Evolutionary conservation across 2,797 vertebrate species (phyloP), one percentile per base, ranked within the genome.

Genomic region (Champsocephalus gunnari): DNA sequence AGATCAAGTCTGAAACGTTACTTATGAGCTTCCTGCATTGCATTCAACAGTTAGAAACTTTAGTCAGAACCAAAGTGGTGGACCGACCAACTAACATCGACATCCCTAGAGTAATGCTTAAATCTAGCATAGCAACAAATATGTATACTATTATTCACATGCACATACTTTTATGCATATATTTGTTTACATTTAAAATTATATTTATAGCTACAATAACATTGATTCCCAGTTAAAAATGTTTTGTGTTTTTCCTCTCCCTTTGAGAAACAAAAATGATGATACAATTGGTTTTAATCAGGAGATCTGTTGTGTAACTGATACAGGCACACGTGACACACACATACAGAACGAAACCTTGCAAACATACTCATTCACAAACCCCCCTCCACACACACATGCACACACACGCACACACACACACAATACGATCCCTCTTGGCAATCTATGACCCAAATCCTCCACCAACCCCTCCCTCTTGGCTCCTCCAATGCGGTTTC

Each of bases 371-470:
- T 73, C 56, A 72, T 82, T 72, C 59, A 81, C 45, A 85, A 19
- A 66, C 67, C 21, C 63, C 21, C 63, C 24, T 11, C 71, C 24
- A 48, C 38, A 32, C 14, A 53, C 38, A 54, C 62, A 59, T 48
- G 65, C 43, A 65, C 41, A 59, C 19, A 19, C 19, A 19, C 19
- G 19, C 54, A 57, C 53, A 67, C 71, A 66, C 73, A 83, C 21
- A 21, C 21, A 21, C 21, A 21, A 21, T 21, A 80, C 54, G 54
- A 89, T 91, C 85, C 91, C 93, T 90, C 84, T 83, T 85, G 91
- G 92, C 93, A 82, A 90, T 93, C 81, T 89, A 87, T 94, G 92
- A 93, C 93, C 93, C 80, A 94, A 92, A 94, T 94, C 90, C 87
- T 92, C 76, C 50, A 66, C 75, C 80, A 87, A 83, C 81, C 75